These are phyloP conservation scores for Sylvicapra grimmia DNA, from an alignment of 2,113 vertebrate genomes.

Conservation along the genomic window DNA sequence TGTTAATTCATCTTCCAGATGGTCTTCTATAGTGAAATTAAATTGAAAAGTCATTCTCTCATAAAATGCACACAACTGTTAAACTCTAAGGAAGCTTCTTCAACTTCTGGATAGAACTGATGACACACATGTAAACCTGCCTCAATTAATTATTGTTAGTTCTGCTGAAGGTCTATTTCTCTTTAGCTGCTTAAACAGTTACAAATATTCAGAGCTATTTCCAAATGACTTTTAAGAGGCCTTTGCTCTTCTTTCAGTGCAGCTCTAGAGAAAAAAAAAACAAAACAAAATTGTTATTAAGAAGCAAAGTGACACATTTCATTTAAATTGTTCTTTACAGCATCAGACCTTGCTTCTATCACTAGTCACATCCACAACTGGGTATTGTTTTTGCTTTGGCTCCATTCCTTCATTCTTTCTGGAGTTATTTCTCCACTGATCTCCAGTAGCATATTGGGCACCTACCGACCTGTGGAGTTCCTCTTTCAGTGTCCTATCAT, in stretches of 20 bases:
- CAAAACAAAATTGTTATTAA: not conserved
- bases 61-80: not conserved
- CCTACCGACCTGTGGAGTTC: too few relatives aligned
- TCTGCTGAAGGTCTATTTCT: not conserved
- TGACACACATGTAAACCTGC: not conserved
- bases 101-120: not conserved
- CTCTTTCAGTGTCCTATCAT: too few relatives aligned
- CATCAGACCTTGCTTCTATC: too few relatives aligned
- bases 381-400: too few relatives aligned
- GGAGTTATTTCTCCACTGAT: too few relatives aligned
- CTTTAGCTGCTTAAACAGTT: not conserved
- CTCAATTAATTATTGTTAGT: not conserved
- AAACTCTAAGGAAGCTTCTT: not conserved
- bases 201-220: not conserved
- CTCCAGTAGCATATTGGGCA: too few relatives aligned
- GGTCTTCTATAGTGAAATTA: slow-evolving; percentile 76
- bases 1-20: slow-evolving; percentile 38
- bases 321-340: not conserved
- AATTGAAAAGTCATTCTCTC: slow-evolving; percentile 79
- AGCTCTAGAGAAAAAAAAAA: not conserved
- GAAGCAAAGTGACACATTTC: slow-evolving; percentile 15
- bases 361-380: too few relatives aligned
- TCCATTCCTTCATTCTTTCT: too few relatives aligned
- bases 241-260: not conserved
- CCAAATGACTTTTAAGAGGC: not conserved